These are phyloP conservation scores for Siniperca knerii DNA, from an alignment of 2,113 vertebrate species.

Conservation along the genomic window DNA sequence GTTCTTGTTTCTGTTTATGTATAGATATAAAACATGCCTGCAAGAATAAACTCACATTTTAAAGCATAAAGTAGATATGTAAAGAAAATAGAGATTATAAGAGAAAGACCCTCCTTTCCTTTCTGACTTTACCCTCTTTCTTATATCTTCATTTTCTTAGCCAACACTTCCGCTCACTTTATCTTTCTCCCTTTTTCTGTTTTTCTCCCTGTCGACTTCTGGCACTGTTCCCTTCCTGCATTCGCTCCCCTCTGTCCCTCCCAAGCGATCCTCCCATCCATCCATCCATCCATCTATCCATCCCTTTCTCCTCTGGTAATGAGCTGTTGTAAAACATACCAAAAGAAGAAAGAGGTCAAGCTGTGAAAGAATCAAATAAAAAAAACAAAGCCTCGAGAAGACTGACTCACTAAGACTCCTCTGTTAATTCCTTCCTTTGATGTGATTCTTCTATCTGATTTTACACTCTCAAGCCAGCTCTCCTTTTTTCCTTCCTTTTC, in stretches of 20 bases:
- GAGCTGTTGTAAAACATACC: slow-evolving; percentile 79
- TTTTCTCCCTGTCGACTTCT: slow-evolving; percentile 4
- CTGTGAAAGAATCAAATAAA: slow-evolving; percentile 81
- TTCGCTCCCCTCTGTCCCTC: neutral
- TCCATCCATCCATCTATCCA: slow-evolving; percentile 28
- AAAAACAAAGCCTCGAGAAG: slow-evolving; percentile 59
- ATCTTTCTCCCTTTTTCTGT: slow-evolving; percentile 21
- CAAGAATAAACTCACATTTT: slow-evolving; percentile 63
- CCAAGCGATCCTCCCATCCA: slow-evolving; percentile 22
- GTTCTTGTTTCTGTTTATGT: slow-evolving; percentile 68
- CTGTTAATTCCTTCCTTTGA: slow-evolving; percentile 36
- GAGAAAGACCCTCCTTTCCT: slow-evolving; percentile 50
- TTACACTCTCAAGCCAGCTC: neutral
- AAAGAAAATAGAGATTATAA: slow-evolving; percentile 50
- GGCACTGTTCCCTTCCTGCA: slow-evolving; percentile 26
- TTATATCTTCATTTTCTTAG: slow-evolving; percentile 4
- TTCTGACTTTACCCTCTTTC: slow-evolving; percentile 13
- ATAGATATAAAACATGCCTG: slow-evolving; percentile 65
- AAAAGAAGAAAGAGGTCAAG: slow-evolving; percentile 81
- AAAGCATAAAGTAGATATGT: slow-evolving; percentile 68
- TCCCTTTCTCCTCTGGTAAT: slow-evolving; percentile 70
- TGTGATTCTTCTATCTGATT: slow-evolving; percentile 32
- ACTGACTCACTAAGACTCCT: slow-evolving; percentile 40
- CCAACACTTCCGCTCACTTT: slow-evolving; percentile 14
- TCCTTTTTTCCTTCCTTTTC: neutral